Conservation (phyloP, 2,888 invertebrate genomes). For the Plebejus argus region DNA sequence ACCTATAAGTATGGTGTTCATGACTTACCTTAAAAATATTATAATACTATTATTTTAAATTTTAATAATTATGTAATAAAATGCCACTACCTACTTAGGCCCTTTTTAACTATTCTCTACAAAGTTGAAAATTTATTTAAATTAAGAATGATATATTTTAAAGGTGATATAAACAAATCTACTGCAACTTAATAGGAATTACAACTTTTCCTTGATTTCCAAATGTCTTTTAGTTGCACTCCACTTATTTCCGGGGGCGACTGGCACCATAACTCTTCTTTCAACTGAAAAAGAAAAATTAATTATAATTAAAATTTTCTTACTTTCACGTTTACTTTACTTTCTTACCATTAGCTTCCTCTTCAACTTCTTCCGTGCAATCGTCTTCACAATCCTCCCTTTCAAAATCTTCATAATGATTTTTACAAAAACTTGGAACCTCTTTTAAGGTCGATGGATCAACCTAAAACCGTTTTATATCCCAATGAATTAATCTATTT, state of each 20-base stretch:
- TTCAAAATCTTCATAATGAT: constrained; percentile 59
- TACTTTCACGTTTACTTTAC: constrained; percentile 7
- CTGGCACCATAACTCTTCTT: constrained; percentile 56
- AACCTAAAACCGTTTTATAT: constrained; percentile 46
- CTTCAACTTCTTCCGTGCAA: constrained; percentile 48
- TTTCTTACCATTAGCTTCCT: constrained; percentile 40
- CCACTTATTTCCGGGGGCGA: constrained; percentile 60
- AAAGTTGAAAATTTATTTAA: neutral
- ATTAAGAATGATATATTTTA: neutral
- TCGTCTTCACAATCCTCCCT: constrained; percentile 58
- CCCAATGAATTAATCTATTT: neutral
- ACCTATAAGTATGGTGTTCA: no score
- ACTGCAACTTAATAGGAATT: neutral
- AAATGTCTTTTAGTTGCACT: constrained; percentile 50
- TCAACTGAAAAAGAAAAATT: constrained; percentile 52
- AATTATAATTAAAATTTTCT: constrained; percentile 29
- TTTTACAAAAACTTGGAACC: constrained; percentile 63
- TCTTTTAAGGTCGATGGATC: constrained; percentile 54
- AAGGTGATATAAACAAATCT: neutral
- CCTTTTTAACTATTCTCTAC: neutral
- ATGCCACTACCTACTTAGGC: neutral
- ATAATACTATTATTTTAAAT: no score
- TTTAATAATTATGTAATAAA: neutral
- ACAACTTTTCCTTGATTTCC: neutral
- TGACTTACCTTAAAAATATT: no score